These are phyloP conservation scores for Resseliella maxima DNA, from an alignment of 2,888 invertebrate genomes.

Conservation along the genomic window DNA sequence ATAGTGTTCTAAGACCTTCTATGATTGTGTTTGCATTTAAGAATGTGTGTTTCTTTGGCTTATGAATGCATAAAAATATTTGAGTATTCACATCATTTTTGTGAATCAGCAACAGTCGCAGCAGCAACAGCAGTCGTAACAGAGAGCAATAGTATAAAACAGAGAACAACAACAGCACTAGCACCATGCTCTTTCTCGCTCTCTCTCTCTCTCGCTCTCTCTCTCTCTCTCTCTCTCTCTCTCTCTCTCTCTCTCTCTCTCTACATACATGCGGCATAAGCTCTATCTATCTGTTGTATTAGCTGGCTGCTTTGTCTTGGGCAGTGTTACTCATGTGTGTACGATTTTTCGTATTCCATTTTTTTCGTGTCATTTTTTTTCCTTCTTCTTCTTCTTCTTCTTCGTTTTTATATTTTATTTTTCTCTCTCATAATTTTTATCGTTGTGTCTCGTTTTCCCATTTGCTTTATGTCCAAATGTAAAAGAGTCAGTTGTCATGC, in stretches of 20 bases:
- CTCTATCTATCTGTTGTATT: conserved; percentile 14
- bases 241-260: too few relatives aligned
- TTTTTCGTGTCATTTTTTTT: not conserved
- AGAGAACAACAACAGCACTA: not conserved
- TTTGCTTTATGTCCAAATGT: not conserved
- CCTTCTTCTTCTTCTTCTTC: not conserved
- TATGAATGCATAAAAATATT: conserved; percentile 54
- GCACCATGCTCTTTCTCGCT: not conserved
- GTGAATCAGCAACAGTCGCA: not conserved
- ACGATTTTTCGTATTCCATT: conserved; percentile 2
- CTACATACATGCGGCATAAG: not conserved
- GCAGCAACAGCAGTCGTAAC: not conserved
- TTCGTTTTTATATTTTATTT: too few relatives aligned
- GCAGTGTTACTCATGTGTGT: conserved; percentile 32
- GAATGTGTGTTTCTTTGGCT: conserved; percentile 7
- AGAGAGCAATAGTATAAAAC: not conserved
- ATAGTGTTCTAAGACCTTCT: not conserved
- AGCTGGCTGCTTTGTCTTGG: conserved; percentile 27
- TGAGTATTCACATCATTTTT: conserved; percentile 32
- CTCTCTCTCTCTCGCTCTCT: too few relatives aligned
- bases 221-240: too few relatives aligned
- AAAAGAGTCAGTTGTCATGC: not conserved
- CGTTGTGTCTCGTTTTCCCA: not conserved
- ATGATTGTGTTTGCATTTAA: not conserved
- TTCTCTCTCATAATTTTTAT: not conserved